These are phyloP conservation scores for Parauchenoglanis ngamensis DNA, from an alignment of 2,797 vertebrate species.

Conservation along the genomic window DNA sequence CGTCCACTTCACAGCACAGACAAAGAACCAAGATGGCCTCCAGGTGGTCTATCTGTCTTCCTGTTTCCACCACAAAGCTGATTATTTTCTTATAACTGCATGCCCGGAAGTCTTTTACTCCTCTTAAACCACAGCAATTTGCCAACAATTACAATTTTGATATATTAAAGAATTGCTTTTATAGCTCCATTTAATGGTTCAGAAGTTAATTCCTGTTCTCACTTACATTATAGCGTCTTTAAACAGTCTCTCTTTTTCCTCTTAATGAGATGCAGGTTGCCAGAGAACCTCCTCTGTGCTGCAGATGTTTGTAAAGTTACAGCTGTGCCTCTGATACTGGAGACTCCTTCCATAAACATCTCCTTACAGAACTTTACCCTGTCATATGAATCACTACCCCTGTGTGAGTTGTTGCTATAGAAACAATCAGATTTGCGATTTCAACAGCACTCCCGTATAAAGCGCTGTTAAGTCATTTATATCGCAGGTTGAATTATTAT, in stretches of 20 bases:
- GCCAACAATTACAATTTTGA: background rate
- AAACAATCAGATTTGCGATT: background rate
- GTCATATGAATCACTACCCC: background rate
- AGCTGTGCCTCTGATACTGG: background rate
- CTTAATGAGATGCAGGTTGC: background rate
- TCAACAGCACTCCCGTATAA: too few species aligned
- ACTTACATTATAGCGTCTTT: background rate
- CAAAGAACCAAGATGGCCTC: background rate
- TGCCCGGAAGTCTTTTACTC: background rate
- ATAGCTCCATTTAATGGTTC: background rate
- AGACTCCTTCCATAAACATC: background rate
- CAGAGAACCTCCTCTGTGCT: background rate
- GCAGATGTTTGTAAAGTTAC: background rate
- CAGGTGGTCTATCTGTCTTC: background rate
- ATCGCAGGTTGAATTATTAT: background rate
- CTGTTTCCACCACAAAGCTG: background rate
- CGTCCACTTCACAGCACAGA: background rate
- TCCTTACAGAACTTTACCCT: background rate
- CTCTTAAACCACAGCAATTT: background rate
- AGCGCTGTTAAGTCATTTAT: background rate
- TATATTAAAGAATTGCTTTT: background rate
- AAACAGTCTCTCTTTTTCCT: background rate
- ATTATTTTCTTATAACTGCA: background rate
- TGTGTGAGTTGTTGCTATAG: background rate
- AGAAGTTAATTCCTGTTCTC: background rate